phyloP scores from a whole-genome alignment of 2,888 invertebrate species.

The Drosophila rubida region DNA sequence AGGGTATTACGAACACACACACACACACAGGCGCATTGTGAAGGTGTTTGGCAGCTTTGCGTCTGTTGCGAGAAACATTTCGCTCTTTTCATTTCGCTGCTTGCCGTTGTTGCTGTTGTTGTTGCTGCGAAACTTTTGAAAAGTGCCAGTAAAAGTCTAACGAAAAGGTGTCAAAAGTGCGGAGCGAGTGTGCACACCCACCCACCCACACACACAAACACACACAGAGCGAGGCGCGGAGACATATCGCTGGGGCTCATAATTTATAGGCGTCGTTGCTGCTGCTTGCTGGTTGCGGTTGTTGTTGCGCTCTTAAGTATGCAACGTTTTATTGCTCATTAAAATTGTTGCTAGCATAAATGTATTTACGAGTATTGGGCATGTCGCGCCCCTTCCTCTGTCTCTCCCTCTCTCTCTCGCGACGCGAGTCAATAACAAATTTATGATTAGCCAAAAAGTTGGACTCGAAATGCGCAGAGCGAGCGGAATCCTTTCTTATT shows the following conservation, averaged over 20 bases:
- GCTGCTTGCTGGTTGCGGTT: conserved; percentile 16
- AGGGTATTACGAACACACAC: conserved; percentile 12
- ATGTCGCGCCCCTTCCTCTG: background rate
- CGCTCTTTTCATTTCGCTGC: background rate
- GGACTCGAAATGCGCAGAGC: conserved; percentile 15
- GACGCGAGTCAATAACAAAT: conserved; percentile 41
- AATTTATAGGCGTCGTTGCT: conserved; percentile 42
- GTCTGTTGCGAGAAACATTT: conserved; percentile 21
- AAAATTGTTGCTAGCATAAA: conserved; percentile 54
- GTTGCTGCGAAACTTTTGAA: conserved; percentile 16
- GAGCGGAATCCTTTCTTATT: conserved; percentile 10
- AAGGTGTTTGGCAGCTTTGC: conserved; percentile 27
- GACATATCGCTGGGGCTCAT: conserved; percentile 12
- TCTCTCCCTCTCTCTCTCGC: background rate
- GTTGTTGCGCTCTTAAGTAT: conserved; percentile 56
- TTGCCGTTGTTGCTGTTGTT: background rate
- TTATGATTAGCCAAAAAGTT: conserved; percentile 32
- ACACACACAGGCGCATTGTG: conserved; percentile 1
- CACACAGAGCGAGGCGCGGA: conserved; percentile 2
- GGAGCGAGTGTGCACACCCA: background rate
- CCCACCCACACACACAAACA: background rate
- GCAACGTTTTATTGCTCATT: conserved; percentile 76
- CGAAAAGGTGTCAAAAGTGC: conserved; percentile 32
- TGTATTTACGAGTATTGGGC: conserved; percentile 44
- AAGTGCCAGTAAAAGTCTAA: conserved; percentile 24